phyloP scores from a whole-genome alignment of 2,888 invertebrate species.

The Teleiodes luculella region DNA sequence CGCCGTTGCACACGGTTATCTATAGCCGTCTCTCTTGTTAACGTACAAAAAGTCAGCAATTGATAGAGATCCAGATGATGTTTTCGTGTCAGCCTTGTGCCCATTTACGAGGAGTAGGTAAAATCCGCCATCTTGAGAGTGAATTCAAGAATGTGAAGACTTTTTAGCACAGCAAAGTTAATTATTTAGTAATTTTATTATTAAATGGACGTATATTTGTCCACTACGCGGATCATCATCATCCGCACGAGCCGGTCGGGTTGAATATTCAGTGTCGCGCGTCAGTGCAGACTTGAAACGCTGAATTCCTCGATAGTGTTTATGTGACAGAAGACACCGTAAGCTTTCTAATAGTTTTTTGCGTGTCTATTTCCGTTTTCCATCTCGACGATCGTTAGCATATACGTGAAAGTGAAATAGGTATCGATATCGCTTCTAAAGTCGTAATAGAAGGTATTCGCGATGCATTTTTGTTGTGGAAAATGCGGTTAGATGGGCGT shows the following conservation, averaged over 20 bases:
- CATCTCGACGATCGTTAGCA: slow-evolving; percentile 71
- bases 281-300: slow-evolving; percentile 55
- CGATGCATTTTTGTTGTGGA: slow-evolving; percentile 66
- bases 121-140: slow-evolving; percentile 83
- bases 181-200: slow-evolving; percentile 68
- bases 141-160: slow-evolving; percentile 80
- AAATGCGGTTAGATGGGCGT: slow-evolving; percentile 78
- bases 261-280: slow-evolving; percentile 48
- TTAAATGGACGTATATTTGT: slow-evolving; percentile 64
- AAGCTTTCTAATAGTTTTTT: slow-evolving; percentile 79
- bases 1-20: slow-evolving; percentile 60
- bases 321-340: slow-evolving; percentile 77
- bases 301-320: slow-evolving; percentile 74
- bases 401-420: slow-evolving; percentile 73
- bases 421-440: slow-evolving; percentile 47
- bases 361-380: slow-evolving; percentile 77
- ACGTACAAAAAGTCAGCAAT: slow-evolving; percentile 62
- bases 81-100: slow-evolving; percentile 80
- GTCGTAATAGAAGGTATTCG: slow-evolving; percentile 45
- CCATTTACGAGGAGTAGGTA: slow-evolving; percentile 77
- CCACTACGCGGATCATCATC: slow-evolving; percentile 45
- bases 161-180: slow-evolving; percentile 69
- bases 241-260: slow-evolving; percentile 45
- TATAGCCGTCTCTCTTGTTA: slow-evolving; percentile 63
- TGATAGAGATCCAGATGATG: slow-evolving; percentile 75